Evolutionary conservation across 1,140 invertebrate species (phyloP), one percentile per base, ranked within the genome.

Genomic region (Diabrotica undecimpunctata): DNA sequence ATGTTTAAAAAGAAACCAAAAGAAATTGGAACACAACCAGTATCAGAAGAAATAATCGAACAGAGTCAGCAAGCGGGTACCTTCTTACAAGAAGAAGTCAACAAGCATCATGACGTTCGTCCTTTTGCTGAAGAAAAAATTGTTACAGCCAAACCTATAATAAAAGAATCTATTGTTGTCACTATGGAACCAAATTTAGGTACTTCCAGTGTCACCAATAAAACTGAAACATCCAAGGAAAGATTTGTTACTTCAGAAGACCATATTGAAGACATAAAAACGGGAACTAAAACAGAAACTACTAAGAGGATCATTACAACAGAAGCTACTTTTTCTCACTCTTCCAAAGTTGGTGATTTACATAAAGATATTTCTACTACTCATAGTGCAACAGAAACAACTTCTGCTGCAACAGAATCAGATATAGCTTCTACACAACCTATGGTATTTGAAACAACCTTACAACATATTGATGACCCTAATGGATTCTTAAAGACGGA

Each of bases 61-160:
- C n/a, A 63, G 7, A 61, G 63, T 50, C 13, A 63, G 9, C 51
- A 66, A 9, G 51, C 59, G 5, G 10, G 10, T 7, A 14, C 13
- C 38, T 69, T 71, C 54, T 54, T 71, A 9, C 51, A 69, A 54
- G 53, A 57, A 5, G 70, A 69, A 69, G 39, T 71, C 50, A 53
- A 50, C 12, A 64, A 59, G 39, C 66, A 64, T 52, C 61, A 71
- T 56, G 70, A 69, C 50, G 65, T 69, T 12, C 64, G 58, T 11
- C 64, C 12, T 2, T 37, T 63, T 5, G 13, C 37, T 8, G 14
- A 6, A 25, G 25, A 13, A 52, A 11, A 11, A 7, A 7, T 13
- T 37, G 9, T 2, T 5, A 11, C 9, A 14, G 0, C 37, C 6
- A 7, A 39, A 59, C 37, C 41, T 38, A 35, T 55, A 8, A 55